Conservation (phyloP, 2,888 invertebrate genomes). For the Diarsia rubi region DNA sequence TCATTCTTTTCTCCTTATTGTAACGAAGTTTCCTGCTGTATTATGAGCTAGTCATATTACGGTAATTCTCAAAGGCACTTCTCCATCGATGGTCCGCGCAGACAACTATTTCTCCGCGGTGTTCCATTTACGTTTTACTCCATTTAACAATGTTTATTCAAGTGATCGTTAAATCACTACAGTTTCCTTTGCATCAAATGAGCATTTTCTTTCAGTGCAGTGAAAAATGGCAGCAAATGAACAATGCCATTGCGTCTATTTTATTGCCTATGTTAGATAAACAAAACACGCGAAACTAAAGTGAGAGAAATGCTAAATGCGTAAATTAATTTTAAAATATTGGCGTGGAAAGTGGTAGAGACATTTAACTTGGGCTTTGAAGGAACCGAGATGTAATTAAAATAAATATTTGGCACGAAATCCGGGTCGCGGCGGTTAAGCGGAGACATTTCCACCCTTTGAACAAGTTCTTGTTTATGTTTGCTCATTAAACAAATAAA, state of each 20-base stretch:
- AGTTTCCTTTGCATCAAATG: constrained; percentile 32
- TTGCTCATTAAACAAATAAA: constrained; percentile 89
- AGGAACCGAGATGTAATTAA: constrained; percentile 88
- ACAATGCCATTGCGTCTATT: background rate
- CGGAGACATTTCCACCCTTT: constrained; percentile 89
- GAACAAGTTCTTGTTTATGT: constrained; percentile 90
- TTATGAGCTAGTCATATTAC: constrained; percentile 79
- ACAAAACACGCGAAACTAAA: constrained; percentile 40
- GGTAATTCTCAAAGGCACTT: constrained; percentile 76
- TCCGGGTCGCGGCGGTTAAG: constrained; percentile 88
- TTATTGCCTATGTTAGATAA: background rate
- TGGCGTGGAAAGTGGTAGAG: constrained; percentile 77
- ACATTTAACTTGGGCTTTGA: constrained; percentile 84
- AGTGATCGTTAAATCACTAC: constrained; percentile 48
- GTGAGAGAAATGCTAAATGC: constrained; percentile 60
- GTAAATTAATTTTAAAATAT: constrained; percentile 78
- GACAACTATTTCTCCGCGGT: constrained; percentile 68
- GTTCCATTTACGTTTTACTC: constrained; percentile 66
- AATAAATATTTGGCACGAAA: constrained; percentile 90
- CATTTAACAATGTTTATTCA: constrained; percentile 62
- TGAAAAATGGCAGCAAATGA: constrained; percentile 15
- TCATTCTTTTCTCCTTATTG: constrained; percentile 70
- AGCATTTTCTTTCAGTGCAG: constrained; percentile 31
- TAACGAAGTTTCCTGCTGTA: constrained; percentile 78
- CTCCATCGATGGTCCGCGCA: constrained; percentile 72